Conservation (phyloP, 1,140 invertebrate genomes). For the Eueides isabella region DNA sequence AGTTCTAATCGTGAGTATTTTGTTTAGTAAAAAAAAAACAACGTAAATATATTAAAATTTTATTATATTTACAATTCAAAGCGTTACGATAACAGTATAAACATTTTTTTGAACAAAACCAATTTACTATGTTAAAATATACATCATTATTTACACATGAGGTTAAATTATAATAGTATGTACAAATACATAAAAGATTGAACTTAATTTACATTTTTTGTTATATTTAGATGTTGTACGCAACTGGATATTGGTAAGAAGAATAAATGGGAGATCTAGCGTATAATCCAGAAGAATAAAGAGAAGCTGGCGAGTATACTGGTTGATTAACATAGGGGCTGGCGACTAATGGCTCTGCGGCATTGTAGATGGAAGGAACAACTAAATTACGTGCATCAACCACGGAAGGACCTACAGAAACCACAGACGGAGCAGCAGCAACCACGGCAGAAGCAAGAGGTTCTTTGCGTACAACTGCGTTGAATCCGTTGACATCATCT, state of each 20-base stretch:
- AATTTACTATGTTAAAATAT: background rate
- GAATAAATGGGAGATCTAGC: background rate
- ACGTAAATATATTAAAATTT: background rate
- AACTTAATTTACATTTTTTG: background rate
- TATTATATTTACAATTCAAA: background rate
- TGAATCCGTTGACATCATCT: conserved; percentile 3
- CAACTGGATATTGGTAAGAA: background rate
- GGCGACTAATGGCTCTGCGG: background rate
- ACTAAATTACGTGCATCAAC: background rate
- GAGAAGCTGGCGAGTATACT: conserved; percentile 43
- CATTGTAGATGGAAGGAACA: conserved; percentile 32
- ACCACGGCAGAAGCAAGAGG: conserved; percentile 5
- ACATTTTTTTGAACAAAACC: background rate
- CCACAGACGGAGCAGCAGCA: conserved; percentile 38
- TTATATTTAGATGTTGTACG: background rate
- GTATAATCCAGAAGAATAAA: background rate
- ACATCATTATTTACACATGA: background rate
- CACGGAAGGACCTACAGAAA: conserved; percentile 45
- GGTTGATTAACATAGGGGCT: conserved; percentile 38
- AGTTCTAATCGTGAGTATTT: too few species aligned
- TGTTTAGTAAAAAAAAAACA: background rate
- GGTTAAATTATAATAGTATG: background rate
- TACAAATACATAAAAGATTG: background rate
- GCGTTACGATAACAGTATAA: background rate
- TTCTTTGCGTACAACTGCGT: conserved; percentile 1